Evolutionary conservation across 2,888 invertebrate genomes (phyloP), one percentile per base, ranked within the genome.

Genomic region (Brenthis daphne): DNA sequence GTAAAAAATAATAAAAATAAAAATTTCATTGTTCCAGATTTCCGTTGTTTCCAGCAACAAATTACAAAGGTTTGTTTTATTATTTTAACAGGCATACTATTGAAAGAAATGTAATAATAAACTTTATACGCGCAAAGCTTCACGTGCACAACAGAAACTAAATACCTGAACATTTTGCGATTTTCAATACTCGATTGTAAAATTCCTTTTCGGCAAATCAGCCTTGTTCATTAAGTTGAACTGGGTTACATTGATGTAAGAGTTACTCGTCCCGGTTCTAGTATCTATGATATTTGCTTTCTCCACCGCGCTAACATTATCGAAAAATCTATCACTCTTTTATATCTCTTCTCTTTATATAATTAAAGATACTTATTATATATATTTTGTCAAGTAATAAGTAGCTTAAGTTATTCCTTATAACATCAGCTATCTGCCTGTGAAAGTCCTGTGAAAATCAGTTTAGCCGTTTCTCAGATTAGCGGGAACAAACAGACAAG

Each of bases 201-300:
- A 80, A 78, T 73, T 71, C 81, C 76, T 82, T 75, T 78, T 77
- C 73, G 77, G 78, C 77, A 81, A 80, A 85, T 83, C 81, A 82
- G 79, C 79, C 75, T 77, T 78, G 81, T 82, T 85, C 79, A 77
- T 77, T 74, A 75, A 75, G 72, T 77, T 77, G 76, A 88, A 87
- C 85, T 88, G 80, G 86, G 85, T 85, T 87, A 85, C 81, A 82
- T 80, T 78, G 82, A 83, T 68, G 66, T 73, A 73, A 87, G 87
- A 88, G 82, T 78, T 78, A 80, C 78, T 79, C 80, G 81, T 82
- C 80, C 80, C 79, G 83, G 77, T 81, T 80, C 81, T 54, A 84
- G 81, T 79, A 77, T 80, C 76, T 83, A 84, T 87, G 75, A 77
- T 77, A 85, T 87, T 86, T 80, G 82, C 78, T 80, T 83, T 85